phyloP scores from a whole-genome alignment of 2,888 invertebrate species.

The Argyra leucocephala region DNA sequence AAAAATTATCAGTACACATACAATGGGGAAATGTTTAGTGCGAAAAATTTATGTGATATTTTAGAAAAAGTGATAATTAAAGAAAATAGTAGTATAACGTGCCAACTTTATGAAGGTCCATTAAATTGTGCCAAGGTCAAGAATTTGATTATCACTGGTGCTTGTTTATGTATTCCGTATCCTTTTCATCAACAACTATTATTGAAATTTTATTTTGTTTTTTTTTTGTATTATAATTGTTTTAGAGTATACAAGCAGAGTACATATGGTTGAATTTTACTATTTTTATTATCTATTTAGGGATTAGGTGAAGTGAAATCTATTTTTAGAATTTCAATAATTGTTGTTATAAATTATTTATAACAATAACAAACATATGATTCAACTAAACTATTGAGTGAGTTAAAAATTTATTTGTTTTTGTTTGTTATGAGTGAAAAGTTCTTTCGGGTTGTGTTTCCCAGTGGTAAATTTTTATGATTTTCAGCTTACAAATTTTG shows the following conservation, averaged over 20 bases:
- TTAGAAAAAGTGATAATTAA: constrained; percentile 19
- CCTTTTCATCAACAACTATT: constrained; percentile 36
- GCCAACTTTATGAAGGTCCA: constrained; percentile 39
- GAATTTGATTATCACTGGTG: constrained; percentile 40
- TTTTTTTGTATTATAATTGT: too few species aligned
- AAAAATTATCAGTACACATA: constrained; percentile 57
- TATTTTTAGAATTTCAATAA: background rate
- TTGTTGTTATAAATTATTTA: constrained; percentile 3
- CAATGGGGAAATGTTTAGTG: constrained; percentile 85
- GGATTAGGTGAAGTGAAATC: constrained; percentile 5
- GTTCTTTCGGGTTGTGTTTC: too few species aligned
- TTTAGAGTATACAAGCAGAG: too few species aligned
- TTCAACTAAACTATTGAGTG: too few species aligned
- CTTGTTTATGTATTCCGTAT: constrained; percentile 47
- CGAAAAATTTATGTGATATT: constrained; percentile 45
- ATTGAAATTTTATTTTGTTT: background rate
- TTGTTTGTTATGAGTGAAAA: too few species aligned
- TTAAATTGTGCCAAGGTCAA: constrained; percentile 42
- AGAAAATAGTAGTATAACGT: constrained; percentile 21
- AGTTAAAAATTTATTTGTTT: too few species aligned
- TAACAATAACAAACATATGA: too few species aligned
- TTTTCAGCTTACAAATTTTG: too few species aligned
- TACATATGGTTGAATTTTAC: constrained; percentile 7
- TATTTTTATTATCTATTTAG: constrained; percentile 10
- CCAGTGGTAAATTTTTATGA: too few species aligned